phyloP scores from a whole-genome alignment of 2,888 invertebrate genomes.

The Entomobrya multifasciata region DNA sequence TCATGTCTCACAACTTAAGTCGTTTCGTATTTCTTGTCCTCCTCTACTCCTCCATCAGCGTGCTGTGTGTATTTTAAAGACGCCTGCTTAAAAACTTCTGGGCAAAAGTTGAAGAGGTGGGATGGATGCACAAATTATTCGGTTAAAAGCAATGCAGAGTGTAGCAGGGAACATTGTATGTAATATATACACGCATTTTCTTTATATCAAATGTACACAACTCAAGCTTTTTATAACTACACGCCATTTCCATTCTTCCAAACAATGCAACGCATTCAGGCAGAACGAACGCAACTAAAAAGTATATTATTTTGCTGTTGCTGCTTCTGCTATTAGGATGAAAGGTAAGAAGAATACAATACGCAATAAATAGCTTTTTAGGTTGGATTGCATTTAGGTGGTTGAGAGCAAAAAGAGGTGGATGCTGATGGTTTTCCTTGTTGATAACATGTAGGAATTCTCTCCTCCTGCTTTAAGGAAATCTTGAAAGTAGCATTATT shows the following conservation, averaged over 20 bases:
- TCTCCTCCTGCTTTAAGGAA: neutral
- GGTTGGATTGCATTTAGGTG: slow-evolving; percentile 15
- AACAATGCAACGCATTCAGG: slow-evolving; percentile 43
- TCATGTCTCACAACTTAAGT: slow-evolving; percentile 15
- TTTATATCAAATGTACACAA: neutral
- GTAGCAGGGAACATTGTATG: neutral
- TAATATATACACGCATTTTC: slow-evolving; percentile 12
- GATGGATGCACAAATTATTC: slow-evolving; percentile 63
- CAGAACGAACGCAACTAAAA: slow-evolving; percentile 49
- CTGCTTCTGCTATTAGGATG: neutral
- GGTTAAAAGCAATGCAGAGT: slow-evolving; percentile 49
- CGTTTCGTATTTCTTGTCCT: slow-evolving; percentile 34
- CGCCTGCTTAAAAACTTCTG: slow-evolving; percentile 23
- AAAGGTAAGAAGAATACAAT: slow-evolving; percentile 14
- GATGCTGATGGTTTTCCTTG: slow-evolving; percentile 25
- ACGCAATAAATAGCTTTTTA: slow-evolving; percentile 51
- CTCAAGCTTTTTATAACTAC: neutral
- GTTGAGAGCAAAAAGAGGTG: slow-evolving; percentile 10
- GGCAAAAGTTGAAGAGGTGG: slow-evolving; percentile 23
- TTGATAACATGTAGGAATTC: slow-evolving; percentile 49
- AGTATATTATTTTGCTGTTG: slow-evolving; percentile 13
- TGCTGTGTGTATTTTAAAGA: neutral
- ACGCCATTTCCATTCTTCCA: slow-evolving; percentile 47
- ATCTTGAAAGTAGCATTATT: slow-evolving; percentile 26
- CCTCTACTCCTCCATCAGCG: slow-evolving; percentile 12